Evolutionary conservation across 2,113 vertebrate genomes (phyloP), one percentile per base, ranked within the genome.

Genomic region (Catharus minimus): DNA sequence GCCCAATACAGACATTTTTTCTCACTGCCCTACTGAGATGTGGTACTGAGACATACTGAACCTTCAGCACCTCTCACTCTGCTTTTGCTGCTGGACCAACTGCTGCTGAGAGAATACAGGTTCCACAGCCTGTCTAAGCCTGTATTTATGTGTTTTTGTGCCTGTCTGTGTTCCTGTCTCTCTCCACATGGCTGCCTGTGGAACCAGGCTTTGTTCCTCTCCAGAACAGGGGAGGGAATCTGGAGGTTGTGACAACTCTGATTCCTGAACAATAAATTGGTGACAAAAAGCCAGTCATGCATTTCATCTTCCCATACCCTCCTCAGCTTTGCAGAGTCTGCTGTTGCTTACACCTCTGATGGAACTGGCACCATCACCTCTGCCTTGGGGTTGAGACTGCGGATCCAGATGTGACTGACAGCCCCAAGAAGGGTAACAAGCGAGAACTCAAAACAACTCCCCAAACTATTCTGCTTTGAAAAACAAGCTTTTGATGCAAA

Each of bases 161-260:
- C 20, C 11, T 47, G 13, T 15, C 26, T 10, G 3, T 50, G 24
- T 23, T 56, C 6, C 21, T 2, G 0, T 14, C 21, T 14, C 30
- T 39, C n/a, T 21, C 24, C 23, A 4, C 11, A 4, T 2, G 3
- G 16, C 26, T 69, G 20, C 10, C 50, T 80, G 17, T 38, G 73
- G 30, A 20, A 43, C 6, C 14, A 72, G 43, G 13, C 30, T 80
- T 68, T 53, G 12, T 19, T 73, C 32, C 26, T n/a, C 26, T 22
- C 13, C 17, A 52, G 21, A 30, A 36, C 13, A 2, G 6, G 8
- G 15, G 13, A 67, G 5, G 15, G 8, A 49, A 60, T n/a, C 18
- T 55, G 33, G n/a, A 73, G 16, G 18, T 14, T 0, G 4, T 73
- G 32, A 65, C 27, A 27, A n/a, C 17, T 16, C 83, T 61, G 26